These are phyloP conservation scores for Tachuris rubrigastra DNA, from an alignment of 2,113 vertebrate genomes.

Conservation along the genomic window DNA sequence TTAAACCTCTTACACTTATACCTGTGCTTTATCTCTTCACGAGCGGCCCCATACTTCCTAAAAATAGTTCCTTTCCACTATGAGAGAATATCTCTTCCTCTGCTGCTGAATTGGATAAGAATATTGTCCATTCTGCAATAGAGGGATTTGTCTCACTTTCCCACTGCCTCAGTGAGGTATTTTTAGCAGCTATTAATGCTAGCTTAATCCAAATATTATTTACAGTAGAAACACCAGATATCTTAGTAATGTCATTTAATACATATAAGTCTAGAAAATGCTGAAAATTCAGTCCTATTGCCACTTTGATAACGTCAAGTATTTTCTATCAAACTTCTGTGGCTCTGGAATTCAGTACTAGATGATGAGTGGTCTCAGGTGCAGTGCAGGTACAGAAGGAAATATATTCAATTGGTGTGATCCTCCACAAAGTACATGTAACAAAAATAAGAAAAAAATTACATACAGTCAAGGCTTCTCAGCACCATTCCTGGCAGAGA, in stretches of 20 bases:
- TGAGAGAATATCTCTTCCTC: not conserved
- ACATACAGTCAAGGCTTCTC: not conserved
- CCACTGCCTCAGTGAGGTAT: conserved; percentile 23
- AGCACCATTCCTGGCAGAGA: not conserved
- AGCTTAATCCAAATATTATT: conserved; percentile 70
- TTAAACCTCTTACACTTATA: conserved; percentile 50
- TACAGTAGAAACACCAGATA: conserved; percentile 43
- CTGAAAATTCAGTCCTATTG: conserved; percentile 44
- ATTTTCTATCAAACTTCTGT: not conserved
- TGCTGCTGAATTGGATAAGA: conserved; percentile 60
- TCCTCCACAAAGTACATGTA: not conserved
- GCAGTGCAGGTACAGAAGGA: not conserved
- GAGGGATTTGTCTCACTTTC: conserved; percentile 61
- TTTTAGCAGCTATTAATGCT: conserved; percentile 59
- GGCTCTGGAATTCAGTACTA: not conserved
- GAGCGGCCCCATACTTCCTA: not conserved
- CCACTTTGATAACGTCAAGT: conserved; percentile 36
- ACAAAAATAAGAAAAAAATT: not conserved
- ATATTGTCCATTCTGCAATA: conserved; percentile 66
- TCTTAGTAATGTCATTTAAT: conserved; percentile 44
- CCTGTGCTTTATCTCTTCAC: conserved; percentile 48
- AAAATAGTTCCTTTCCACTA: conserved; percentile 43
- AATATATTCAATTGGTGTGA: not conserved
- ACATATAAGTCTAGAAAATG: conserved; percentile 32
- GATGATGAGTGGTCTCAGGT: not conserved